Evolutionary conservation across 2,888 invertebrate species (phyloP), one percentile per base, ranked within the genome.

Genomic region (Drosophila flavopinicola): DNA sequence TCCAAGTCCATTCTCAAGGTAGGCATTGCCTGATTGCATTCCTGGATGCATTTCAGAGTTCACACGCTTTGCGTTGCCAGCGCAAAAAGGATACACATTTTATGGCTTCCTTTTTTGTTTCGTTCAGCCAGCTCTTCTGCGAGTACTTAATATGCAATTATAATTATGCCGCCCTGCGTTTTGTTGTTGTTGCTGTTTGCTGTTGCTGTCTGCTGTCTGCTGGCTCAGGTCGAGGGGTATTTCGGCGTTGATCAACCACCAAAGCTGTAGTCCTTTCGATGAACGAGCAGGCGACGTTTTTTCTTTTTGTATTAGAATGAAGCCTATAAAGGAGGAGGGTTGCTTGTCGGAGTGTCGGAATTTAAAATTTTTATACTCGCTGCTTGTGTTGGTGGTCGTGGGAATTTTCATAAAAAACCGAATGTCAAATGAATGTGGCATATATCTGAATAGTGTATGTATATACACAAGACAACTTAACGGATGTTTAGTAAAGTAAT

Each of bases 71-170:
- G 41, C 23, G 37, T 25, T 64, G 20, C 39, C 45, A 35, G 48
- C n/a, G 27, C 13, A 33, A 47, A 74, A 83, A 76, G 84, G 86
- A 85, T 85, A 83, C 60, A 66, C 67, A 59, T 66, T 71, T 66
- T 79, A 83, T 69, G 84, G 86, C 84, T 83, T 87, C 84, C 60
- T 56, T 52, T 48, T 35, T 63, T 45, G 49, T 35, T 64, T 42
- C 42, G 44, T 30, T 39, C 39, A 15, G 17, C 32, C 52, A 37
- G 52, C 44, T 33, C 37, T 60, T 25, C 48, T 42, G 53, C 47
- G 57, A 83, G 73, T 79, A 83, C 76, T 79, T 76, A 75, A 85
- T 79, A 83, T 79, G 68, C 79, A 85, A 74, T 87, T 87, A 85
- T 85, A 85, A 87, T 85, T 83, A 87, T 85, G 83, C 78, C 68